Evolutionary conservation across 2,797 vertebrate species (phyloP).

Genomic region (Toxotes lorentzi): DNA sequence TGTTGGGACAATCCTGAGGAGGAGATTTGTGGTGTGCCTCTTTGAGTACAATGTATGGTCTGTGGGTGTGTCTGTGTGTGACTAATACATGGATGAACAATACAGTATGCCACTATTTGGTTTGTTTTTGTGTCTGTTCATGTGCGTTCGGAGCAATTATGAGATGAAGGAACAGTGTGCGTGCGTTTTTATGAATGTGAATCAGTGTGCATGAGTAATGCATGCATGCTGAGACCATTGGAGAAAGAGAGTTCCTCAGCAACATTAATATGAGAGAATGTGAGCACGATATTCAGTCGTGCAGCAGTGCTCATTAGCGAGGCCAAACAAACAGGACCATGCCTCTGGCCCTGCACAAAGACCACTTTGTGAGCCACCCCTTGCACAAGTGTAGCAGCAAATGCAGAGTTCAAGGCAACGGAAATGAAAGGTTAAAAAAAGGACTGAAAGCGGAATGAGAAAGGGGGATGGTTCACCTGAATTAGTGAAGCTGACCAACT

Average conservation of each 20-base stretch:
- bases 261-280: slow-evolving; percentile 70
- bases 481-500: slow-evolving; percentile 30
- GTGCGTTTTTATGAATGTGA: slow-evolving; percentile 53
- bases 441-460: slow-evolving; percentile 34
- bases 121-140: slow-evolving; percentile 40
- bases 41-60: slow-evolving; percentile 54
- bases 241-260: slow-evolving; percentile 44
- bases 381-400: slow-evolving; percentile 66
- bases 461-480: slow-evolving; percentile 27
- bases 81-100: slow-evolving; percentile 54
- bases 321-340: slow-evolving; percentile 75
- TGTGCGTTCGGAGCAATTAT: slow-evolving; percentile 39
- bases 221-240: neutral
- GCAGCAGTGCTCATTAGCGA: slow-evolving; percentile 76
- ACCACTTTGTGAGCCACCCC: slow-evolving; percentile 70
- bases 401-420: slow-evolving; percentile 71
- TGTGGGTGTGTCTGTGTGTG: slow-evolving; percentile 48
- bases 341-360: slow-evolving; percentile 76
- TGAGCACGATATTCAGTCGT: slow-evolving; percentile 55
- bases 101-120: slow-evolving; percentile 29
- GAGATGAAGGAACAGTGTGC: slow-evolving; percentile 25
- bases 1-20: slow-evolving; percentile 11
- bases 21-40: slow-evolving; percentile 31
- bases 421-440: slow-evolving; percentile 74
- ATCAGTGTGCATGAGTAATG: slow-evolving; percentile 50